phyloP scores from a whole-genome alignment of 92 coral and sea anemone species.

The Phenganax stokvisi region DNA sequence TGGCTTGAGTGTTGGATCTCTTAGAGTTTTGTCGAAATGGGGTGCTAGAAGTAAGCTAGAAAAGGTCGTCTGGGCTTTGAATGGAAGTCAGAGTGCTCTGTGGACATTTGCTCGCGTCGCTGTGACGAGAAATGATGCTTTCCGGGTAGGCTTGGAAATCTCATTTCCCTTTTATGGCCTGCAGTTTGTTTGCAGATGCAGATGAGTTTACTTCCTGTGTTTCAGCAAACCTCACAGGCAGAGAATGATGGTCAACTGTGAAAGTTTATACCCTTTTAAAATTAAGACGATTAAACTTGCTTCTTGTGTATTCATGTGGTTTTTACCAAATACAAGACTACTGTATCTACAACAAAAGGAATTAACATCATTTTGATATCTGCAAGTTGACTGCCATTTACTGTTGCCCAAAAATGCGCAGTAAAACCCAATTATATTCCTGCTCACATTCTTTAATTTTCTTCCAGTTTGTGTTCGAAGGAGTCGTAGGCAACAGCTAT shows the following conservation, averaged over 20 bases:
- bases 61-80: conserved; percentile 62
- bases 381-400: no score
- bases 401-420: no score
- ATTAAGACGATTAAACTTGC: no score
- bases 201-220: no score
- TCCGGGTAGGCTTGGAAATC: conserved; percentile 2
- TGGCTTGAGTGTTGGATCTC: conserved; percentile 70
- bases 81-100: conserved; percentile 62
- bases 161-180: no score
- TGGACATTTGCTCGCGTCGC: conserved; percentile 80
- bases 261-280: background rate
- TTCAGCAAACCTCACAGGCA: no score
- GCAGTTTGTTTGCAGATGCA: no score
- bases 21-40: conserved; percentile 70
- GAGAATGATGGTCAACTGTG: background rate
- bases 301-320: no score
- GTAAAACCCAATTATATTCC: background rate
- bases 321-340: no score
- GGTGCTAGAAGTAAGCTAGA: conserved; percentile 75
- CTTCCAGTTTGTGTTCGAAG: conserved; percentile 78
- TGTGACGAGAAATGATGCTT: conserved; percentile 43
- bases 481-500: conserved; percentile 69
- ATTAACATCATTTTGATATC: no score
- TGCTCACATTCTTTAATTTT: background rate
- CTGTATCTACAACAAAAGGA: no score